Base-by-base conservation (phyloP, 2,888 invertebrate genomes). In the Drosophila quinaria region DNA sequence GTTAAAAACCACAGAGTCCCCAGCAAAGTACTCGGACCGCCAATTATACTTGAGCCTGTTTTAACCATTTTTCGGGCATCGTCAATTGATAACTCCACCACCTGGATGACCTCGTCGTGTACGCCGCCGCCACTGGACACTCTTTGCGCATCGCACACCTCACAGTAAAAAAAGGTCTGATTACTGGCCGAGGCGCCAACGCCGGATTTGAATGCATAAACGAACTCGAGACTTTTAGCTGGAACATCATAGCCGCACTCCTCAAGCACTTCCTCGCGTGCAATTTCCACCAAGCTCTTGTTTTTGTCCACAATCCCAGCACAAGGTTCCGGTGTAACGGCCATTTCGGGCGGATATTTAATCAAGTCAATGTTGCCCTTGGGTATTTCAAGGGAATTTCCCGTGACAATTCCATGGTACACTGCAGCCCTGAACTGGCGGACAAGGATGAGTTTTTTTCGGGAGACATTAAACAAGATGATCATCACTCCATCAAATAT, bases 281-380 rank as follows among this genome's bases (percentile, higher is more conserved):
- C 98, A 59, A 97, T 97, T 89, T 97, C 95, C 52, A 93, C 93
- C 37, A 96, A 91, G 3, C 96, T 92, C 78, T 95, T 94, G 8
- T 95, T 91, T 92, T 98, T 98, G 91, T 98, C 98, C 2, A 98
- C 95, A 71, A 98, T 96, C 1, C 99, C 99, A 4, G 98, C 98
- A 93, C 99, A 99, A 72, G 98, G 94, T 93, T 99, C 99, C 33
- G 97, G 89, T 0, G 98, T 96, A 0, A 98, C 91, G 0, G 97
- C 98, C 2, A 95, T 89, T 2, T 94, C 93, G 0, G 95, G 94
- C 3, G 96, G 96, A 92, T 95, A 96, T 89, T 95, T 95, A 0
- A 92, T 85, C 0, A 95, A 93, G 87, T 97, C 95, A 58, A 96
- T 94, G 0, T 90, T 86, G 0, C 92, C 92, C 4, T 90, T 81